phyloP scores from a whole-genome alignment of 2,113 vertebrate species.

The Saguinus imperator region DNA sequence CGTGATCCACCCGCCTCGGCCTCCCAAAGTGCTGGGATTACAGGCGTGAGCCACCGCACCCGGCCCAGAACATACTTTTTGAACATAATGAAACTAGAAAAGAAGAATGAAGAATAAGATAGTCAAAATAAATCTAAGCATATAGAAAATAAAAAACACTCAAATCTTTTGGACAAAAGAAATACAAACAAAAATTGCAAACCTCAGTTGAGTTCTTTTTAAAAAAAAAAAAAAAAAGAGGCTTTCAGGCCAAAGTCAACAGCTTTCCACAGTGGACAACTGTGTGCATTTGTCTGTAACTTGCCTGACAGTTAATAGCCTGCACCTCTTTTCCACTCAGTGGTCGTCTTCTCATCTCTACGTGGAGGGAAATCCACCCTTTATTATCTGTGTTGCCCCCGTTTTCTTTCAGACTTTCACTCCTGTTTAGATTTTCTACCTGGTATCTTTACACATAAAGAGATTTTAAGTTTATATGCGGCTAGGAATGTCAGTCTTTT shows the following conservation, averaged over 20 bases:
- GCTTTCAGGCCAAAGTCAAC: neutral
- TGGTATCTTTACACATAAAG: neutral
- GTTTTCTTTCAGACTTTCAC: neutral
- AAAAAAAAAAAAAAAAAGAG: no score
- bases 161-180: neutral
- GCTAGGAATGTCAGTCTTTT: neutral
- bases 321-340: neutral
- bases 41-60: no score
- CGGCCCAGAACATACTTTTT: neutral
- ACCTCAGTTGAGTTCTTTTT: neutral
- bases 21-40: no score
- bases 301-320: rapidly evolving
- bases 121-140: neutral
- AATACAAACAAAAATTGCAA: neutral
- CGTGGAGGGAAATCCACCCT: neutral
- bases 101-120: neutral
- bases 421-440: neutral
- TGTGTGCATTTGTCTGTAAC: rapidly evolving
- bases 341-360: rapidly evolving
- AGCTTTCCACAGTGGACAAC: rapidly evolving
- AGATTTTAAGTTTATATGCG: rapidly evolving
- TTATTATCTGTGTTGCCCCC: rapidly evolving
- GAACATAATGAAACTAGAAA: neutral
- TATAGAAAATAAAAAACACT: neutral
- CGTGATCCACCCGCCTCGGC: no score